A percentile compares a stretch with the other conserved stretches of the same genome.
Conservation (phyloP, 1,140 invertebrate genomes). For the Drosophila kurseongensis region DNA sequence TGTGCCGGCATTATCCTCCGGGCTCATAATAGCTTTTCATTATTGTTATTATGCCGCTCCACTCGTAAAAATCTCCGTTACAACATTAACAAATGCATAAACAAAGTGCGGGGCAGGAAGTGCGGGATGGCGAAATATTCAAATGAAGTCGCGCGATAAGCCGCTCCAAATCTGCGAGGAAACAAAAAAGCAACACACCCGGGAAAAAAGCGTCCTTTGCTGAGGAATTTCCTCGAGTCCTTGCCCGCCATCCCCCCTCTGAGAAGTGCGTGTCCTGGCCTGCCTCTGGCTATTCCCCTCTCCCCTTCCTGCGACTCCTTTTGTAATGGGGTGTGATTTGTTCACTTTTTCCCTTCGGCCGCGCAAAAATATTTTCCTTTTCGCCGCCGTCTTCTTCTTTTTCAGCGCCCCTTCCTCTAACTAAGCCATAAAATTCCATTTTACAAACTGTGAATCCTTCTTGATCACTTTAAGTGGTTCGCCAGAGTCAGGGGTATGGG, state of each 20-base stretch:
- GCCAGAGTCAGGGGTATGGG: constrained; percentile 4
- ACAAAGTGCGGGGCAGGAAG: constrained; percentile 58
- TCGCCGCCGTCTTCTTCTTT: constrained; percentile 4
- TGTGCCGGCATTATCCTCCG: constrained; percentile 63
- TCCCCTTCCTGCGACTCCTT: constrained; percentile 8
- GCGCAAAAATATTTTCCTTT: constrained; percentile 66
- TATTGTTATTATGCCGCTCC: constrained; percentile 81
- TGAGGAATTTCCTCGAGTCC: constrained; percentile 53
- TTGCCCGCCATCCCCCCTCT: constrained; percentile 7
- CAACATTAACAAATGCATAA: constrained; percentile 84
- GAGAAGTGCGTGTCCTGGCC: constrained; percentile 44
- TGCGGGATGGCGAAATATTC: constrained; percentile 62
- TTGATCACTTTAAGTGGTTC: constrained; percentile 84
- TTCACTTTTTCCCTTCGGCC: constrained; percentile 74
- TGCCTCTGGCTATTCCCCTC: constrained; percentile 24
- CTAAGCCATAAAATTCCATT: constrained; percentile 84
- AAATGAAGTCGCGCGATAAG: constrained; percentile 84
- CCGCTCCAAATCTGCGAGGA: constrained; percentile 77
- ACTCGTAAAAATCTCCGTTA: constrained; percentile 82
- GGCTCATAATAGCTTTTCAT: constrained; percentile 84
- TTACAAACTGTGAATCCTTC: constrained; percentile 84
- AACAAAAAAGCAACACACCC: constrained; percentile 7
- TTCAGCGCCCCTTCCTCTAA: constrained; percentile 19
- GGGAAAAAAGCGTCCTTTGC: constrained; percentile 36
- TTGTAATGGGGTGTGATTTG: constrained; percentile 84